phyloP scores from a whole-genome alignment of 2,888 invertebrate genomes.

The Chaetogeoica ovagalla region DNA sequence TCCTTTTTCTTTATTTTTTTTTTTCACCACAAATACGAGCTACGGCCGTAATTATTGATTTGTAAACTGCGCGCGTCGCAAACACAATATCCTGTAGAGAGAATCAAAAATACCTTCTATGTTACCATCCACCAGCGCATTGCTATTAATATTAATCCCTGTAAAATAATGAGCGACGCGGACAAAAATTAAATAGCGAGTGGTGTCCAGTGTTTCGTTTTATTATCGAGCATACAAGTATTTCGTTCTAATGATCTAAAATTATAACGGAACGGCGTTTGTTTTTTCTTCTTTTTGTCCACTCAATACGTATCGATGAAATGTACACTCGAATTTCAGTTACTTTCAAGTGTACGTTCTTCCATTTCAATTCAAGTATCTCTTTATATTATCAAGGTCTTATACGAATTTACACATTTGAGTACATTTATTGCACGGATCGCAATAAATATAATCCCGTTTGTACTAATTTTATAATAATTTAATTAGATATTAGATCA shows the following conservation, averaged over 20 bases:
- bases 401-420: neutral
- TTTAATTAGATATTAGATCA: neutral
- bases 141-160: too few species aligned
- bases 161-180: too few species aligned
- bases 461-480: neutral
- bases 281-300: too few species aligned
- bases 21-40: neutral
- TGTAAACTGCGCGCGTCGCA: too few species aligned
- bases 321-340: neutral
- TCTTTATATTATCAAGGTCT: neutral
- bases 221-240: too few species aligned
- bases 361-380: neutral
- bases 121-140: too few species aligned
- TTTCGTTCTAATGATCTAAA: too few species aligned
- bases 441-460: neutral
- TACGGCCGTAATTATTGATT: constrained; percentile 30
- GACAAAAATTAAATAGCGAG: too few species aligned
- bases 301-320: too few species aligned
- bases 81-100: neutral
- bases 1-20: too few species aligned
- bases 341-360: neutral
- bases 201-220: too few species aligned
- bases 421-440: neutral
- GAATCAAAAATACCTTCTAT: constrained; percentile 20
- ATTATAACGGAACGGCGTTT: too few species aligned